Evolutionary conservation across 1,140 invertebrate genomes (phyloP).

Genomic region (Hydropsyche tenuis): DNA sequence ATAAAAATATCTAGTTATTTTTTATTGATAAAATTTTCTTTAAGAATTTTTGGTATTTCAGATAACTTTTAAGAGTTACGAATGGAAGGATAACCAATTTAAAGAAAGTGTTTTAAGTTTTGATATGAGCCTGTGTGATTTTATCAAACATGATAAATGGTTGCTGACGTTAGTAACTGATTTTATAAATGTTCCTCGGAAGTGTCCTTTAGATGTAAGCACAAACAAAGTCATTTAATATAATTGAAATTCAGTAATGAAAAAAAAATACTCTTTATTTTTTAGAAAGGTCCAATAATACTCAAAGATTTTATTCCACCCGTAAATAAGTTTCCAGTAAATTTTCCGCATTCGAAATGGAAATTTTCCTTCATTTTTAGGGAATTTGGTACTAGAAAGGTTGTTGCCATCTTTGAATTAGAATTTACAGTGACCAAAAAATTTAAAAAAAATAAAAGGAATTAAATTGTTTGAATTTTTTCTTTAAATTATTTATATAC

Average conservation of each 20-base stretch:
- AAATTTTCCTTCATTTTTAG: too few species aligned
- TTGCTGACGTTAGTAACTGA: neutral
- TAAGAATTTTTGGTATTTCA: neutral
- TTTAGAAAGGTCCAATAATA: too few species aligned
- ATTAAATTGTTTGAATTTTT: neutral
- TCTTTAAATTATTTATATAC: too few species aligned
- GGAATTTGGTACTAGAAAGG: too few species aligned
- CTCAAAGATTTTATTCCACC: too few species aligned
- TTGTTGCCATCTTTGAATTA: neutral
- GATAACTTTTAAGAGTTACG: conserved; percentile 12
- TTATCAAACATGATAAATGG: neutral
- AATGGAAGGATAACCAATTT: conserved; percentile 30
- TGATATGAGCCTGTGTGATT: neutral
- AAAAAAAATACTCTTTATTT: too few species aligned
- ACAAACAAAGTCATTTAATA: too few species aligned
- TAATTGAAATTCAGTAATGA: too few species aligned
- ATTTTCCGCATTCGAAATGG: too few species aligned
- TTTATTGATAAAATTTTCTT: neutral
- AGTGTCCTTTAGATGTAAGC: conserved; percentile 14
- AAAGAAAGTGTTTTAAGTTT: conserved; percentile 15
- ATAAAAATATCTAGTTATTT: neutral
- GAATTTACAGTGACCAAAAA: neutral
- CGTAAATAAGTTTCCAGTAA: too few species aligned
- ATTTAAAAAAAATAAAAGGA: neutral
- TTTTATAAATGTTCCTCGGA: neutral